Base-by-base conservation (phyloP, 2,113 vertebrate genomes). In the Myotis brandtii region DNA sequence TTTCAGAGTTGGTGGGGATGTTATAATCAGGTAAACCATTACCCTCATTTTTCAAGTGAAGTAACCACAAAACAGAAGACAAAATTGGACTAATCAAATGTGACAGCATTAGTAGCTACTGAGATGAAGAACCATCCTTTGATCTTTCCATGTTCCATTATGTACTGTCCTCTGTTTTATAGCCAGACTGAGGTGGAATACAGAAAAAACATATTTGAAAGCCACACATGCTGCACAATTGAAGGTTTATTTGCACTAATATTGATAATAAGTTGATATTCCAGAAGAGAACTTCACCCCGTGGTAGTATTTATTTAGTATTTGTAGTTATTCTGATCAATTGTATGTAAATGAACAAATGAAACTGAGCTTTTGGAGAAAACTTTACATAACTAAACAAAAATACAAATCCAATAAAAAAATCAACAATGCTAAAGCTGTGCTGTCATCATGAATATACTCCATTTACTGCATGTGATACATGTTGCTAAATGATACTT, bases 401-500 rank as follows among this genome's bases (percentile, higher is more conserved):
- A 50, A 88, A 88, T 89, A 25, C 1, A 83, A 72, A 37, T 66
- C 4, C 4, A 25, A 4, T n/a, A 40, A 69, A 14, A 81, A 70
- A 91, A 95, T 9, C 3, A 52, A 12, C 5, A 59, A 20, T 27
- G 4, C 16, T 21, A 87, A 9, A 94, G 30, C 6, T 69, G 62
- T 54, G 21, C 9, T 72, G 32, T 80, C 92, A 52, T 70, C 21
- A 96, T 94, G 89, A 97, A 83, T 90, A 82, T 6, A 17, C 4
- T 67, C 92, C 25, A 4, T 0, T 91, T 93, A 67, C 27, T 95
- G 6, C 5, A 52, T 34, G 43, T 84, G 91, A 94, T 93, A 25
- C 34, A 73, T 64, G 34, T 64, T 95, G 92, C 95, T 96, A 95
- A 82, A 52, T 13, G n/a, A 88, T 89, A 94, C 40, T 82, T 87